A percentile compares a stretch with the other conserved stretches of the same genome.
Evolutionary conservation across 2,113 vertebrate species (phyloP).

Genomic region (Lanius collurio): DNA sequence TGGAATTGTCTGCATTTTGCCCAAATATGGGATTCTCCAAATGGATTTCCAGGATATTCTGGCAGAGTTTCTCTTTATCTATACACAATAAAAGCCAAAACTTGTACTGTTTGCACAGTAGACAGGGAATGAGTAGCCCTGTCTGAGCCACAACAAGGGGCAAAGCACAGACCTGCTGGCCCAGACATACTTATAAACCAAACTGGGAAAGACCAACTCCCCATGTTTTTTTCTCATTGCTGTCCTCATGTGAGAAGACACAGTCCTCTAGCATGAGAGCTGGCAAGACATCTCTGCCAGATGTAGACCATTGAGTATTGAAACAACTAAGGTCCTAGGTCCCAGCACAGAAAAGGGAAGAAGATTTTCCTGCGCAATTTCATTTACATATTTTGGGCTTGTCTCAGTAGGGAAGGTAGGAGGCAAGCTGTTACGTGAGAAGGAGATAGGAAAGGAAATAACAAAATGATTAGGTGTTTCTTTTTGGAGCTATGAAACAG

Average conservation of each 20-base stretch:
- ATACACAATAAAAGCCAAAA: not conserved
- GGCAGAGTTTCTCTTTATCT: not conserved
- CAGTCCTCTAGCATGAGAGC: not conserved
- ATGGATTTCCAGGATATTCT: not conserved
- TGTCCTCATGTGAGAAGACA: not conserved
- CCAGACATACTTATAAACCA: not conserved
- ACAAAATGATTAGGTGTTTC: not conserved
- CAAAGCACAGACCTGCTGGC: not conserved
- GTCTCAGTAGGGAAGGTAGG: not conserved
- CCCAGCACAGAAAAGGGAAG: not conserved
- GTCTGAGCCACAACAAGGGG: not conserved
- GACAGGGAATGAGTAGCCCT: not conserved
- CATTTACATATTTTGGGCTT: not conserved
- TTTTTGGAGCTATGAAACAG: not conserved
- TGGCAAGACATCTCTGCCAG: not conserved
- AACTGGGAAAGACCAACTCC: not conserved
- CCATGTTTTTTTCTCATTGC: not conserved
- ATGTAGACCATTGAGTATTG: not conserved
- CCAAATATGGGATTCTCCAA: not conserved
- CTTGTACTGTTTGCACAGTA: not conserved
- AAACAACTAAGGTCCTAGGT: not conserved
- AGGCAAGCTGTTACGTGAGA: not conserved
- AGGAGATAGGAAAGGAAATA: not conserved
- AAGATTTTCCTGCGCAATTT: not conserved
- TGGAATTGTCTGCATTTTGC: fast-evolving